Percentiles rank a stretch among this genome's conserved stretches.
phyloP scores from a whole-genome alignment of 2,888 invertebrate genomes.

The Chymomyza fuscimana region DNA sequence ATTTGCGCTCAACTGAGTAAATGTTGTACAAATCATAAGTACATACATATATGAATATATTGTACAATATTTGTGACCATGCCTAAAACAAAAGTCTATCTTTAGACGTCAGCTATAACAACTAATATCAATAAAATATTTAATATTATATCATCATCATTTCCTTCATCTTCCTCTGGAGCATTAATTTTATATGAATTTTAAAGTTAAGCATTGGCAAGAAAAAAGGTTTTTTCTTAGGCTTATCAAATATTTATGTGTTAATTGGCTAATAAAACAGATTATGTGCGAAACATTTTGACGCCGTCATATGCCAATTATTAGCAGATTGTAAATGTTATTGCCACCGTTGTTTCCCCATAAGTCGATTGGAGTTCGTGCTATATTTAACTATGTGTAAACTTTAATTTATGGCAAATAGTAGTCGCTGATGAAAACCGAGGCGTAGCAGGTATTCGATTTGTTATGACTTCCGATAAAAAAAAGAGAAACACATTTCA shows the following conservation, averaged over 20 bases:
- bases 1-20: too few species aligned
- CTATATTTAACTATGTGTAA: background rate
- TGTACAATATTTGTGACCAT: background rate
- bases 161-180: too few species aligned
- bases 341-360: background rate
- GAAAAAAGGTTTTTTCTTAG: slow-evolving; percentile 21
- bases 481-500: too few species aligned
- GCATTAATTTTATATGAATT: too few species aligned
- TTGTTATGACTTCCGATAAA: too few species aligned
- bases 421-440: background rate
- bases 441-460: too few species aligned
- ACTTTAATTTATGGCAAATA: background rate
- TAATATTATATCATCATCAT: background rate
- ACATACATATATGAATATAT: background rate
- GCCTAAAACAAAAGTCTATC: background rate
- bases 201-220: background rate
- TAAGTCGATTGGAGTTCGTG: background rate
- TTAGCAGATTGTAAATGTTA: slow-evolving; percentile 37
- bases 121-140: background rate
- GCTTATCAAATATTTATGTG: slow-evolving; percentile 26
- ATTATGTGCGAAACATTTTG: background rate
- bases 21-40: too few species aligned
- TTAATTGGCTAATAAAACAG: slow-evolving; percentile 46
- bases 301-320: slow-evolving; percentile 18
- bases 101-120: background rate